phyloP scores from a whole-genome alignment of 2,797 vertebrate species.

The Silurus lanzhouensis region DNA sequence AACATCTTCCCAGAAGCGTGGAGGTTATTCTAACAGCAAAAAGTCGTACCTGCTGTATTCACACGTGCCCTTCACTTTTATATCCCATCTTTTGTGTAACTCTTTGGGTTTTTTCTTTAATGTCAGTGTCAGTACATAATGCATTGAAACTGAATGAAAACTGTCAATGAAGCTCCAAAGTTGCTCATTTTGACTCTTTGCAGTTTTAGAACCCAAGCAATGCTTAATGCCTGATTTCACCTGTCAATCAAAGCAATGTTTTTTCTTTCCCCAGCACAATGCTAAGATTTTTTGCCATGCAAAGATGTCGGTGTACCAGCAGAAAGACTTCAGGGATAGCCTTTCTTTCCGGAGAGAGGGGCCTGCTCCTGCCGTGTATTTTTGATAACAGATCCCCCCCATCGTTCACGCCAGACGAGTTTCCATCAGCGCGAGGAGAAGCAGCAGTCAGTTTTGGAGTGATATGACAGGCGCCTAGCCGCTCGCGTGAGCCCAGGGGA shows the following conservation, averaged over 20 bases:
- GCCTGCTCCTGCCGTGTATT: conserved; percentile 2
- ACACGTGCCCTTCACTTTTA: neutral
- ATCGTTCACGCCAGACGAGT: conserved; percentile 51
- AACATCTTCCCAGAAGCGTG: too few relatives aligned
- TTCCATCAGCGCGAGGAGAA: conserved; percentile 39
- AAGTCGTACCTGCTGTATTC: too few relatives aligned
- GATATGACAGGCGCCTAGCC: conserved; percentile 39
- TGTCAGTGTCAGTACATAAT: neutral
- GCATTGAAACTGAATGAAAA: too few relatives aligned
- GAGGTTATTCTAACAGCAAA: too few relatives aligned
- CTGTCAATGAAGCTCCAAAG: conserved; percentile 23
- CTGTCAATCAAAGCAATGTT: conserved; percentile 39
- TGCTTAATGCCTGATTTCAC: conserved; percentile 7
- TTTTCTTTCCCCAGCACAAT: neutral
- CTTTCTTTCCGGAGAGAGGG: conserved; percentile 20
- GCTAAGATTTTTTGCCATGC: too few relatives aligned
- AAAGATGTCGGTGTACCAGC: conserved; percentile 12
- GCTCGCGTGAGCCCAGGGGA: conserved; percentile 33
- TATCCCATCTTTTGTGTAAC: neutral
- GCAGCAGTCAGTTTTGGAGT: conserved; percentile 7
- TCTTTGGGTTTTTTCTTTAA: neutral
- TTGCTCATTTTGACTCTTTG: conserved; percentile 50
- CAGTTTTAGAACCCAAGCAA: conserved; percentile 36
- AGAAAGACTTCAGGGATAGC: conserved; percentile 12
- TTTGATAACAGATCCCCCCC: conserved; percentile 28